Evolutionary conservation across 2,113 vertebrate species (phyloP).

Genomic region (Bos javanicus): DNA sequence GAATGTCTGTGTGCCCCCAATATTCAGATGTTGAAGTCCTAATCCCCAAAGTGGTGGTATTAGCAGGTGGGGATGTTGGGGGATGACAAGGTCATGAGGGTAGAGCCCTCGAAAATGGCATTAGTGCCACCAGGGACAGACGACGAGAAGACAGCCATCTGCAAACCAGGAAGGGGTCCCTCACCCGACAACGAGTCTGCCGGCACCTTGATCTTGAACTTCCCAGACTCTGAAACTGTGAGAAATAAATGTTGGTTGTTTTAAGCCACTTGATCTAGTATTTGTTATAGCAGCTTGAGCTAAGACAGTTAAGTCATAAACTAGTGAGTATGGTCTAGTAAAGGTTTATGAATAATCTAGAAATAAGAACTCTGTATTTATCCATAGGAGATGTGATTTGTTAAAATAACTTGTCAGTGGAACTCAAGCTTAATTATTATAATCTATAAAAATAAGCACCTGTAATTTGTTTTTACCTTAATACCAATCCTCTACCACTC

Average conservation of each 20-base stretch:
- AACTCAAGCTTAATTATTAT: not conserved
- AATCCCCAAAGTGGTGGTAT: not conserved
- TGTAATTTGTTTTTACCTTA: not conserved
- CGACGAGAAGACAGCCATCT: not conserved
- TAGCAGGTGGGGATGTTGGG: too few relatives aligned
- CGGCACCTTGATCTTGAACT: not conserved
- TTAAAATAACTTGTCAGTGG: not conserved
- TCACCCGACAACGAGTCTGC: not conserved
- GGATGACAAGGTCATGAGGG: not conserved
- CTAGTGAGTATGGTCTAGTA: not conserved
- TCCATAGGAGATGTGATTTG: not conserved
- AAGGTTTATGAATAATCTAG: not conserved
- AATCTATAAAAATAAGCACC: not conserved
- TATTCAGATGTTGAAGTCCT: not conserved
- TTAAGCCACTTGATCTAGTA: not conserved
- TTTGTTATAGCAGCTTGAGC: not conserved
- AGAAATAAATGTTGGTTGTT: not conserved
- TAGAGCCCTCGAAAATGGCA: too few relatives aligned
- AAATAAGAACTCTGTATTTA: not conserved
- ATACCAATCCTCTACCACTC: not conserved
- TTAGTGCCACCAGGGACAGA: not conserved
- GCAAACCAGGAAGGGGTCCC: too few relatives aligned
- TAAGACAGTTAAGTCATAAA: not conserved
- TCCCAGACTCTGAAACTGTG: not conserved
- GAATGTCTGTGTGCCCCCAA: not conserved